Conservation (phyloP, 2,113 vertebrate species). For the Syrmaticus mikado region DNA sequence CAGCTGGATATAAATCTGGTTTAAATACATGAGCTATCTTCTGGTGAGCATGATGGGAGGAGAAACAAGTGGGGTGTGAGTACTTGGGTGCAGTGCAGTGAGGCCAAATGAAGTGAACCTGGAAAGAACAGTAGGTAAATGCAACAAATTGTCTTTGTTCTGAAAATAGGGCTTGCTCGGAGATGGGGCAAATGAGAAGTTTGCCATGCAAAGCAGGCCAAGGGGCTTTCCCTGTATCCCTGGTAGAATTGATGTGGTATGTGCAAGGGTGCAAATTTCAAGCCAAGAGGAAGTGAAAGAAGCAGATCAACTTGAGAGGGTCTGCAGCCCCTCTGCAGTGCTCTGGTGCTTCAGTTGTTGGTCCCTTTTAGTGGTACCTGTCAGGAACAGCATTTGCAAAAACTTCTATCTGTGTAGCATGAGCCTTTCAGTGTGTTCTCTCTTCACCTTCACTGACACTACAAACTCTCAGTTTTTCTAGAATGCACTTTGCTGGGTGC, state of each 20-base stretch:
- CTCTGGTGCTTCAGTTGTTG: not conserved
- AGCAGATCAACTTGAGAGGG: not conserved
- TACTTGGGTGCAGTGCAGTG: rapidly evolving
- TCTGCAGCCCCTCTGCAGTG: not conserved
- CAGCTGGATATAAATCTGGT: not conserved
- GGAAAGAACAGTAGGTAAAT: not conserved
- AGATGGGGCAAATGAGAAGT: not conserved
- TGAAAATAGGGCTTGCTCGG: not conserved
- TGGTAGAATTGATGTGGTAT: rapidly evolving
- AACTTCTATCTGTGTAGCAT: rapidly evolving
- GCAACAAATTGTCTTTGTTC: not conserved
- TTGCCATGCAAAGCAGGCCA: not conserved
- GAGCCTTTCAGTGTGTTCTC: not conserved
- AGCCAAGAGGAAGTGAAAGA: not conserved
- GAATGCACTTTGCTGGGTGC: not conserved
- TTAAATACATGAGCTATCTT: not conserved
- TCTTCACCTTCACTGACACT: not conserved
- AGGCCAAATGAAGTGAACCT: not conserved
- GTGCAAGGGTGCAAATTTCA: not conserved
- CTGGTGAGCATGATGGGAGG: not conserved
- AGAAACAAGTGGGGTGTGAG: rapidly evolving
- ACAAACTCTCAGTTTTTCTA: not conserved
- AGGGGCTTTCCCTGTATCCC: not conserved
- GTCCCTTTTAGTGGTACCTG: not conserved
- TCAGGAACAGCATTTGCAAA: not conserved